A percentile compares a stretch with the other conserved stretches of the same genome.
Conservation (phyloP, 1,140 invertebrate genomes). For the Bradysia coprophila region DNA sequence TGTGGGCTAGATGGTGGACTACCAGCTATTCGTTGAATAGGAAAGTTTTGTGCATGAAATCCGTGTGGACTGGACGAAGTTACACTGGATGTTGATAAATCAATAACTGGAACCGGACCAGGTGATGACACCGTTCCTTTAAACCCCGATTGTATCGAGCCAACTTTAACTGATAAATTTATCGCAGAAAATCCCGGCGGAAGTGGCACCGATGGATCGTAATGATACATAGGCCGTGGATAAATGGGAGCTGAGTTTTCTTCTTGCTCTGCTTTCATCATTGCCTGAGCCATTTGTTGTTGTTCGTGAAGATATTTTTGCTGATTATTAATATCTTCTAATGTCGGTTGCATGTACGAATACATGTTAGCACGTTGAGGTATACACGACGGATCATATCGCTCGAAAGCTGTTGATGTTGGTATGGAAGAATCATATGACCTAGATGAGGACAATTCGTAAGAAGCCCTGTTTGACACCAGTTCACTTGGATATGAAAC, state of each 20-base stretch:
- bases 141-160: conserved; percentile 45
- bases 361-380: conserved; percentile 30
- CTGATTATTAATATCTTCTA: conserved; percentile 17
- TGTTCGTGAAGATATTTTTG: conserved; percentile 44
- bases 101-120: conserved; percentile 54
- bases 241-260: conserved; percentile 45
- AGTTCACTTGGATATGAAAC: conserved; percentile 32
- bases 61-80: conserved; percentile 68
- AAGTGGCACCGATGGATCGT: conserved; percentile 42
- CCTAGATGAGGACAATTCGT: conserved; percentile 27
- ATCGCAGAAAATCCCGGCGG: conserved; percentile 60
- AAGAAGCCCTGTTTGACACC: conserved; percentile 8
- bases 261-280: conserved; percentile 41
- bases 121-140: conserved; percentile 32
- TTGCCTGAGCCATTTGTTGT: conserved; percentile 31
- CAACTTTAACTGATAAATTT: conserved; percentile 70
- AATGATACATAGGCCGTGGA: conserved; percentile 63
- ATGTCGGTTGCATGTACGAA: conserved; percentile 27
- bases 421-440: conserved; percentile 10
- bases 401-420: conserved; percentile 43
- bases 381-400: conserved; percentile 37
- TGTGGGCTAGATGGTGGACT: conserved; percentile 67
- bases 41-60: conserved; percentile 18
- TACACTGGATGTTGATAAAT: conserved; percentile 67
- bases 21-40: conserved; percentile 29